Percentiles rank a stretch among this genome's conserved stretches.
These are phyloP conservation scores for Rhizoglyphus robini DNA, from an alignment of 1,140 invertebrate genomes.

Conservation along the genomic window DNA sequence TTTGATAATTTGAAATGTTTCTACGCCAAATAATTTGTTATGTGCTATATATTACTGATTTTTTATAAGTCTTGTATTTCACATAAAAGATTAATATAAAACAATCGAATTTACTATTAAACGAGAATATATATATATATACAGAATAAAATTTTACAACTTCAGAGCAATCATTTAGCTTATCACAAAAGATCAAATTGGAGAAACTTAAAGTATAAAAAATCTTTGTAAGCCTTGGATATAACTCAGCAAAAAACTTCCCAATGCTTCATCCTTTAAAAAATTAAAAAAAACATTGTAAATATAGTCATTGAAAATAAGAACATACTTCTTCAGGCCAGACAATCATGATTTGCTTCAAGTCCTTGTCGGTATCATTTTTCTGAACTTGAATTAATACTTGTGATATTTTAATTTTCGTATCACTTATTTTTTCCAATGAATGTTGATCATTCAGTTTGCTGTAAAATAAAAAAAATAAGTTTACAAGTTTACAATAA, in stretches of 20 bases:
- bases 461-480: slow-evolving; percentile 28
- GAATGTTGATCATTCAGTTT: slow-evolving; percentile 51
- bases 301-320: slow-evolving; percentile 9
- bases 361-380: slow-evolving; percentile 50
- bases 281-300: slow-evolving; percentile 13
- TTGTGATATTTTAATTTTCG: slow-evolving; percentile 67
- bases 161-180: no score
- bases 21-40: no score
- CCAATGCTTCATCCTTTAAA: slow-evolving; percentile 68
- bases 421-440: slow-evolving; percentile 57
- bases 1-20: no score
- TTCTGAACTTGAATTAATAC: slow-evolving; percentile 69
- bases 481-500: not conserved
- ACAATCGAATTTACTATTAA: no score
- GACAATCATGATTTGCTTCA: slow-evolving; percentile 79
- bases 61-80: no score
- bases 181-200: no score
- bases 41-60: no score
- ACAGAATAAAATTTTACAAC: no score
- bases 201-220: not conserved
- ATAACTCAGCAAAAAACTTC: slow-evolving; percentile 57
- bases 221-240: slow-evolving; percentile 26
- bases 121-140: no score
- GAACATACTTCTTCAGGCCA: slow-evolving; percentile 49
- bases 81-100: no score